These are phyloP conservation scores for Cataglyphis albicans DNA, from an alignment of 2,888 invertebrate species.

Conservation along the genomic window DNA sequence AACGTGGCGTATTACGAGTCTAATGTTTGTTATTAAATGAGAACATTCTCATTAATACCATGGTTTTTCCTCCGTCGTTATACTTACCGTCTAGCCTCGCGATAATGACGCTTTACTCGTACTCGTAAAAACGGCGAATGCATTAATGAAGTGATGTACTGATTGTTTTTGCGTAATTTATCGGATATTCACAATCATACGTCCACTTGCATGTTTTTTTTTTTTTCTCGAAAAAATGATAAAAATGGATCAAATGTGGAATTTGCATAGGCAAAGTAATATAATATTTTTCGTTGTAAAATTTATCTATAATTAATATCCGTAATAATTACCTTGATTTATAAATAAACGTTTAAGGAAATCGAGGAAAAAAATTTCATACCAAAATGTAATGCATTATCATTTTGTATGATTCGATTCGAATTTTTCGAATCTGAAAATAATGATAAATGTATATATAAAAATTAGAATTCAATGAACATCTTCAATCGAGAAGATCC, in stretches of 20 bases:
- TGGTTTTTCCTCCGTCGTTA: slow-evolving; percentile 26
- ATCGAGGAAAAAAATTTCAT: background rate
- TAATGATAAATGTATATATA: background rate
- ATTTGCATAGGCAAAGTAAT: background rate
- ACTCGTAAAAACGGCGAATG: slow-evolving; percentile 58
- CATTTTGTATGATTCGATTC: background rate
- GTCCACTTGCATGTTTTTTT: background rate
- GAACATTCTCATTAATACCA: slow-evolving; percentile 56
- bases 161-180: slow-evolving; percentile 65
- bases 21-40: slow-evolving; percentile 44
- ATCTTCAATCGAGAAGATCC: background rate
- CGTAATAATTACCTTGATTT: background rate
- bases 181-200: background rate
- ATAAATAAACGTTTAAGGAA: background rate
- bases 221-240: background rate
- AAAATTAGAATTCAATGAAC: background rate
- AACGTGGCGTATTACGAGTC: slow-evolving; percentile 47
- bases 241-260: background rate
- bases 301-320: background rate
- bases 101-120: slow-evolving; percentile 70
- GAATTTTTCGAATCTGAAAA: background rate
- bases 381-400: background rate
- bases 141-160: slow-evolving; percentile 70
- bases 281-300: background rate
- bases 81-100: slow-evolving; percentile 57